Percentiles rank a stretch among this genome's conserved stretches.
phyloP scores from a whole-genome alignment of 2,113 vertebrate genomes.

The Mustelus asterias region DNA sequence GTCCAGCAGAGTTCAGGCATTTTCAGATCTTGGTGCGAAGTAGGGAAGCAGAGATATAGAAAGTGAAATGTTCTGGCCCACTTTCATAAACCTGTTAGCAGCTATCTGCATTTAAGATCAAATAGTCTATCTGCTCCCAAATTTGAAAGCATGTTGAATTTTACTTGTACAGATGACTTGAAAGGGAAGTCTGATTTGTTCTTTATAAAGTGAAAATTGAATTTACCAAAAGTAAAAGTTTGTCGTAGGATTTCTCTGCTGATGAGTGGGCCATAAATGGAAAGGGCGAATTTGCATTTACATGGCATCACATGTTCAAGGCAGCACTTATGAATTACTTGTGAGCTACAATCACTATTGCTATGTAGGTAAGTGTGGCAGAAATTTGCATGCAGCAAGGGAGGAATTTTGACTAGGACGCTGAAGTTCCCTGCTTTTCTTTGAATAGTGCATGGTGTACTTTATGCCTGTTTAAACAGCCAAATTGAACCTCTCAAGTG shows the following conservation, averaged over 20 bases:
- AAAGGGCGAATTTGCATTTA: background rate
- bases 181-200: background rate
- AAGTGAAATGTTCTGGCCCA: background rate
- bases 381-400: background rate
- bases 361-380: background rate
- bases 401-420: background rate
- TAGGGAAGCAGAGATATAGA: background rate
- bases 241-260: background rate
- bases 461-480: background rate
- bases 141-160: background rate
- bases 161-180: background rate
- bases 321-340: background rate
- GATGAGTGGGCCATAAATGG: background rate
- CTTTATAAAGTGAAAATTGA: background rate
- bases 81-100: background rate
- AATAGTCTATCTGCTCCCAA: background rate
- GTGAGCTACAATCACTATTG: background rate
- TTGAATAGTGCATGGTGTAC: background rate
- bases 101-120: background rate
- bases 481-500: background rate
- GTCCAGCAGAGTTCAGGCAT: background rate
- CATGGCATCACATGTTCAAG: background rate
- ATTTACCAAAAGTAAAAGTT: background rate
- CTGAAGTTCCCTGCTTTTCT: background rate
- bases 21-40: background rate